Base-by-base conservation (phyloP, 2,888 invertebrate species). In the Phoenoteleia sp. region DNA sequence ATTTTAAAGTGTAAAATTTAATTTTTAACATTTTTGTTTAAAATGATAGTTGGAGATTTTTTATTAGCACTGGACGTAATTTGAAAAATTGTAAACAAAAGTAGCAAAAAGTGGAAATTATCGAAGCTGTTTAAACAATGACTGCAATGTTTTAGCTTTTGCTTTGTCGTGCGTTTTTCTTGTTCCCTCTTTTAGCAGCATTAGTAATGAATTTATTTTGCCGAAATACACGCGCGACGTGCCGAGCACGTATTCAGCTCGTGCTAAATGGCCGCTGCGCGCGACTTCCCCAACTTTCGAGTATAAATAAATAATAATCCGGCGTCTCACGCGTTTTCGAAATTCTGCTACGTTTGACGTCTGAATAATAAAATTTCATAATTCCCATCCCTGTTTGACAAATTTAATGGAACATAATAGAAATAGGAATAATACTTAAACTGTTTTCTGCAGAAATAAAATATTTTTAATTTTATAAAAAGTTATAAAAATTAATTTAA, bases 231-330 rank as follows among this genome's bases (percentile, higher is more conserved):
- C 87, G 86, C 87, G 66, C 86, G 83, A 54, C 76, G 56, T 62
- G 71, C 74, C 81, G 74, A 83, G 90, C 92, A 92, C 92, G 92
- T 92, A 90, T 83, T 88, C 52, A 84, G 86, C 86, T 87, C 90
- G 89, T 89, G 90, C 90, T 89, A 90, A 91, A 89, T 87, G 89
- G 87, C 76, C 83, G 84, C 86, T 39, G 64, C 2, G 27, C 64
- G 11, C 36, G 69, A 39, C 62, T 77, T 83, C 77, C 60, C 62
- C 71, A 80, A 75, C 75, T 67, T 75, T 69, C 75, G 64, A 62
- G 81, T 81, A 81, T 81, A 81, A 81, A 75, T 81, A 75, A 81
- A 81, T 81, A 81, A 81, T 75, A 75, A 74, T 47, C 47, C 67
- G 15, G 21, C 62, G 27, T 56, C 58, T 15, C n/a, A 45, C 42